Conservation (phyloP, 2,113 vertebrate genomes). For the Channa maculata region DNA sequence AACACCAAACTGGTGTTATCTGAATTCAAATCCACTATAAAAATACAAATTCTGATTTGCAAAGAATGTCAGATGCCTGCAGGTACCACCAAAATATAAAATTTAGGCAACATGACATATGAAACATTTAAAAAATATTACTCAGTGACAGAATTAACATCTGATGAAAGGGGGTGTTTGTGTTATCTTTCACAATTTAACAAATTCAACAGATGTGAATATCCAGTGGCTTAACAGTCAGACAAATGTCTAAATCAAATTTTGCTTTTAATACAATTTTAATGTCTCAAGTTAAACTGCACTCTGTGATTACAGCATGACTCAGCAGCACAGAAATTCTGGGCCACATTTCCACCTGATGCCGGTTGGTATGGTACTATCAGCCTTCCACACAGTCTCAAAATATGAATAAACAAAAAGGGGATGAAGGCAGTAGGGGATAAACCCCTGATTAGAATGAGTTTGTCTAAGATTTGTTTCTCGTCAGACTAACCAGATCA, state of each 20-base stretch:
- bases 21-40: too few relatives aligned
- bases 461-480: background rate
- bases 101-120: too few relatives aligned
- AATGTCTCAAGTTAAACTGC: background rate
- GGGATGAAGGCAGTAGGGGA: constrained; percentile 38
- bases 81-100: too few relatives aligned
- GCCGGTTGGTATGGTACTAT: constrained; percentile 65
- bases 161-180: too few relatives aligned
- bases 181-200: too few relatives aligned
- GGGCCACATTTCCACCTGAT: constrained; percentile 49
- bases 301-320: constrained; percentile 47
- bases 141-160: too few relatives aligned
- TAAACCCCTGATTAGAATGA: constrained; percentile 8
- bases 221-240: too few relatives aligned
- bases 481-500: constrained; percentile 8
- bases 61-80: too few relatives aligned
- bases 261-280: background rate
- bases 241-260: background rate
- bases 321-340: constrained; percentile 52
- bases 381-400: constrained; percentile 34
- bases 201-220: too few relatives aligned
- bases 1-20: too few relatives aligned
- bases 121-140: too few relatives aligned
- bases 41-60: too few relatives aligned
- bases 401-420: constrained; percentile 70